Percentiles rank a stretch among this genome's conserved stretches.
Evolutionary conservation across 2,888 invertebrate genomes (phyloP).

Genomic region (Hydraecia micacea): DNA sequence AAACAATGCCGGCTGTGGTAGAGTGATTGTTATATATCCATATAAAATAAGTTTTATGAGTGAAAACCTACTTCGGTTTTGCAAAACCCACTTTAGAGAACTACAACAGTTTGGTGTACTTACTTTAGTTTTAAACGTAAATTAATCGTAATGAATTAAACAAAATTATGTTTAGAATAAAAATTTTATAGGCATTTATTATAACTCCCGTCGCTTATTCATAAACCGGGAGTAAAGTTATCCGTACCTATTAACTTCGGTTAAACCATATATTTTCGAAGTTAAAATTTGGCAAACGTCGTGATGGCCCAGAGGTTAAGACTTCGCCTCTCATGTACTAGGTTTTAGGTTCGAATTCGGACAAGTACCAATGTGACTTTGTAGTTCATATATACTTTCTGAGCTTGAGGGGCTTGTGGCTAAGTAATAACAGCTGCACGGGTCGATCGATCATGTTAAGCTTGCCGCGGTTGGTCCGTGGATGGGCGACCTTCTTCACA

Average conservation of each 20-base stretch:
- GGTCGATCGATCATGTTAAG: no score
- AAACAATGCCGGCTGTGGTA: not conserved
- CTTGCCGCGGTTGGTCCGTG: no score
- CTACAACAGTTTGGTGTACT: not conserved
- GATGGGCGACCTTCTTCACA: no score
- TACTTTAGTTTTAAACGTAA: not conserved
- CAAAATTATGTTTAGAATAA: not conserved
- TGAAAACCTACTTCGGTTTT: not conserved
- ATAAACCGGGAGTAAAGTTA: not conserved
- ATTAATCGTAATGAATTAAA: not conserved
- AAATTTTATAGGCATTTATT: not conserved
- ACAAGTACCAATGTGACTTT: not conserved
- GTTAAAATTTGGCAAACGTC: not conserved
- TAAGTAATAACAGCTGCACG: no score
- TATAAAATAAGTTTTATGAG: conserved; percentile 11
- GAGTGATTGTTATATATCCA: not conserved
- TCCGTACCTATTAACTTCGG: not conserved
- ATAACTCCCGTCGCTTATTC: not conserved
- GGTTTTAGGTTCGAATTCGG: not conserved
- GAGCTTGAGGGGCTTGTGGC: not conserved
- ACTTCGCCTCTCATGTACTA: not conserved
- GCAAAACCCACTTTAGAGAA: no score
- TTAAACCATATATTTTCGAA: not conserved
- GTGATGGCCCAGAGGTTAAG: not conserved
- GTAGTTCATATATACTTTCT: not conserved